phyloP scores from a whole-genome alignment of 2,797 vertebrate species.

The Arrhamphus sclerolepis region DNA sequence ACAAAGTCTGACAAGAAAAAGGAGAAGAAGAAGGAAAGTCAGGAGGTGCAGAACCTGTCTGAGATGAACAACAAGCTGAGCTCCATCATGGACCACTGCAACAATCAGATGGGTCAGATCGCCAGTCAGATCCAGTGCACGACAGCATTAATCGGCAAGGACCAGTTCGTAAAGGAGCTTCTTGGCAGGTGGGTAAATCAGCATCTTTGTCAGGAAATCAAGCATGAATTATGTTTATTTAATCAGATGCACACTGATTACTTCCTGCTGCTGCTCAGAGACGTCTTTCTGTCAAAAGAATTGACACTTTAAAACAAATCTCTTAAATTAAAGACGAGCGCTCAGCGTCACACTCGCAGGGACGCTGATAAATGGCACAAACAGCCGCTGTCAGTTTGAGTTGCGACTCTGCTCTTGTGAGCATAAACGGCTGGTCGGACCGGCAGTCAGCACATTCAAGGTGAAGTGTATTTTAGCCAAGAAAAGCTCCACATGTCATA shows the following conservation, averaged over 20 bases:
- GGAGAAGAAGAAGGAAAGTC: conserved; percentile 86
- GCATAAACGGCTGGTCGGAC: conserved; percentile 58
- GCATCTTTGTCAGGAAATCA: conserved; percentile 8
- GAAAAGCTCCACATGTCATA: conserved; percentile 68
- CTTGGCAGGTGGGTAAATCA: conserved; percentile 84
- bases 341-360: conserved; percentile 24
- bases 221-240: conserved; percentile 27
- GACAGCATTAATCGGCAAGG: conserved; percentile 79
- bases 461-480: conserved; percentile 57
- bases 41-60: conserved; percentile 74
- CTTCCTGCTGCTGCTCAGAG: conserved; percentile 31
- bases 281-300: conserved; percentile 12
- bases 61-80: conserved; percentile 74
- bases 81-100: conserved; percentile 81
- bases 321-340: conserved; percentile 51
- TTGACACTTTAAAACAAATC: conserved; percentile 23
- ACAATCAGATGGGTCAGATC: conserved; percentile 79
- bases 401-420: conserved; percentile 65
- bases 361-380: conserved; percentile 33
- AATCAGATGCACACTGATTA: conserved; percentile 37
- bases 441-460: conserved; percentile 51
- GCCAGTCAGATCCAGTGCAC: conserved; percentile 77
- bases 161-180: conserved; percentile 88
- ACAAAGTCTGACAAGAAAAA: conserved; percentile 87
- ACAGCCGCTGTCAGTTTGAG: conserved; percentile 53